A percentile compares a stretch with the other conserved stretches of the same genome.
These are phyloP conservation scores for Sebastes cheni DNA, from an alignment of 2,797 vertebrate genomes.

Conservation along the genomic window DNA sequence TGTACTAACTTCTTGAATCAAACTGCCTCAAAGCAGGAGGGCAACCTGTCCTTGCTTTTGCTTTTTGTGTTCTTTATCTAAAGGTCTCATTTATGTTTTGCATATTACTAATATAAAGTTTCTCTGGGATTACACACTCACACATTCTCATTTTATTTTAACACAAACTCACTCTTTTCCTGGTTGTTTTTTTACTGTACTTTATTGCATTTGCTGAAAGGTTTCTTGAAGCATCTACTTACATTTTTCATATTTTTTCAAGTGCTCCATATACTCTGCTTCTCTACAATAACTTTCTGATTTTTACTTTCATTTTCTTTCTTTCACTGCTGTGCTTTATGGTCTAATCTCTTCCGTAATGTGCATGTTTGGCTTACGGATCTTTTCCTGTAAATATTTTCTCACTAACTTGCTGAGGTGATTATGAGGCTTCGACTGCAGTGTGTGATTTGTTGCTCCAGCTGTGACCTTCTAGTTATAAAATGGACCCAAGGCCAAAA, in stretches of 20 bases:
- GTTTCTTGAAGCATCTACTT: slow-evolving; percentile 1
- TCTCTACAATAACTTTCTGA: background rate
- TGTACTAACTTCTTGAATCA: slow-evolving; percentile 53
- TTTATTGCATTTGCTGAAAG: background rate
- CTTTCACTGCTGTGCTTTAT: background rate
- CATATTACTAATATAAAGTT: slow-evolving; percentile 21
- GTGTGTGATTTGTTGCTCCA: slow-evolving; percentile 23
- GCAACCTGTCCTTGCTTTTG: slow-evolving; percentile 22
- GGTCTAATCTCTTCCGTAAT: background rate
- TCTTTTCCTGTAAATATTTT: slow-evolving; percentile 3
- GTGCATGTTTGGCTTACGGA: slow-evolving; percentile 26
- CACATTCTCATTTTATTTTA: background rate
- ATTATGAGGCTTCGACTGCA: background rate
- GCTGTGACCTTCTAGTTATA: slow-evolving; percentile 4
- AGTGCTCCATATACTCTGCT: background rate
- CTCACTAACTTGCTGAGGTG: slow-evolving; percentile 22
- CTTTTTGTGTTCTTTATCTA: slow-evolving; percentile 17
- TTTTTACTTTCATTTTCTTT: background rate
- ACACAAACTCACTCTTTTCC: background rate
- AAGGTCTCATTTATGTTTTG: slow-evolving; percentile 23
- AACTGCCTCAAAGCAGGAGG: slow-evolving; percentile 10
- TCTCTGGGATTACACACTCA: slow-evolving; percentile 3
- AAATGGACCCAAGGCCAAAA: slow-evolving; percentile 1
- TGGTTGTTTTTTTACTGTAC: background rate
- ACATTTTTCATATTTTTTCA: background rate